These are phyloP conservation scores for Anorthoa munda DNA, from an alignment of 2,888 invertebrate genomes.

Conservation along the genomic window DNA sequence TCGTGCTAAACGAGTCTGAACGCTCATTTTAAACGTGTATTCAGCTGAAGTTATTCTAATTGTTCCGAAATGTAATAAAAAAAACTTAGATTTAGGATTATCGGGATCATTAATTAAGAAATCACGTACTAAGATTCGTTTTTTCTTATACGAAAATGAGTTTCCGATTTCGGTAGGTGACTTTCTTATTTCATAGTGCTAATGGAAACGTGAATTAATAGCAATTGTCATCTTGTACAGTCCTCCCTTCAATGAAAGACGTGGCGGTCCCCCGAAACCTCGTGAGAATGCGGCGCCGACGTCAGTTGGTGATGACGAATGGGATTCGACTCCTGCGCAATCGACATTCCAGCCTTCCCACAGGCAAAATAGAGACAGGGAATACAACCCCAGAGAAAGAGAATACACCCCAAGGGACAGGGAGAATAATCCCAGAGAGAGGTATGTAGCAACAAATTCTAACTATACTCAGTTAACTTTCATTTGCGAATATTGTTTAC, in stretches of 20 bases:
- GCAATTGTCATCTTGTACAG: conserved; percentile 24
- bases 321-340: conserved; percentile 60
- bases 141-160: conserved; percentile 19
- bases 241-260: conserved; percentile 67
- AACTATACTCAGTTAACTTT: conserved; percentile 11
- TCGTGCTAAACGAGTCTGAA: conserved; percentile 32
- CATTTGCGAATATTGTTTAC: conserved; percentile 47
- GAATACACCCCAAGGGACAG: conserved; percentile 50
- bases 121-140: background rate
- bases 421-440: conserved; percentile 57
- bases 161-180: conserved; percentile 31
- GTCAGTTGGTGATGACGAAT: conserved; percentile 59
- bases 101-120: background rate
- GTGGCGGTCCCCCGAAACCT: conserved; percentile 77
- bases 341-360: conserved; percentile 59
- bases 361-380: conserved; percentile 62
- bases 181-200: background rate
- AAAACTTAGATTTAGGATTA: background rate
- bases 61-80: conserved; percentile 19
- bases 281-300: conserved; percentile 74
- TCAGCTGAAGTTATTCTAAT: conserved; percentile 20
- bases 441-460: conserved; percentile 42
- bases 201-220: background rate
- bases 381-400: conserved; percentile 56
- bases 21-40: conserved; percentile 21